phyloP scores from a whole-genome alignment of 2,888 invertebrate genomes.

The Ferdinandea cuprea region DNA sequence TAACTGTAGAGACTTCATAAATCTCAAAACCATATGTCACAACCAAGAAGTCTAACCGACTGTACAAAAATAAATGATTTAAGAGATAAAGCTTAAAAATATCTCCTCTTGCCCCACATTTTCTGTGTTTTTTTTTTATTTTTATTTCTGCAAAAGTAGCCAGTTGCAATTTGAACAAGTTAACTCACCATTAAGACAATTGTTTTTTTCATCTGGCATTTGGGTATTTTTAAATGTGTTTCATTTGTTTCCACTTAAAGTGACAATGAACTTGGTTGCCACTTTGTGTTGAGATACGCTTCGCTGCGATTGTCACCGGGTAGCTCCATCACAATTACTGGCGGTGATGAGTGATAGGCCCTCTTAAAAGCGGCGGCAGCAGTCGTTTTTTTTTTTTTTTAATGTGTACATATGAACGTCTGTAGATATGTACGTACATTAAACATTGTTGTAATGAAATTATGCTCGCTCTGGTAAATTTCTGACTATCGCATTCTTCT shows the following conservation, averaged over 20 bases:
- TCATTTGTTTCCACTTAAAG: slow-evolving; percentile 29
- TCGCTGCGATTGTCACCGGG: slow-evolving; percentile 18
- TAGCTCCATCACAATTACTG: slow-evolving; percentile 26
- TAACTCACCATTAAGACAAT: slow-evolving; percentile 19
- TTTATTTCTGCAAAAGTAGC: slow-evolving; percentile 10
- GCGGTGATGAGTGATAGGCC: slow-evolving; percentile 38
- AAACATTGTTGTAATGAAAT: slow-evolving; percentile 14
- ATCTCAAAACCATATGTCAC: slow-evolving; percentile 18
- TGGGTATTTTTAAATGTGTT: neutral
- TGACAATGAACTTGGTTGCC: slow-evolving; percentile 51
- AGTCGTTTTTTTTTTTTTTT: slow-evolving; percentile 6
- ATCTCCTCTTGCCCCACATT: neutral
- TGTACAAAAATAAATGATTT: slow-evolving; percentile 12
- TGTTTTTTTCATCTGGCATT: slow-evolving; percentile 3
- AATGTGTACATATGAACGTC: no score
- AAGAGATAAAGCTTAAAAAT: slow-evolving; percentile 24
- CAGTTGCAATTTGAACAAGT: slow-evolving; percentile 23
- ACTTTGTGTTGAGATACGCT: slow-evolving; percentile 17
- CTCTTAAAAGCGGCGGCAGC: slow-evolving; percentile 27
- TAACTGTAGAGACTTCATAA: neutral
- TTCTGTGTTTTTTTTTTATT: neutral
- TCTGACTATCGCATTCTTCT: slow-evolving; percentile 17
- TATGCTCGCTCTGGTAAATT: slow-evolving; percentile 24
- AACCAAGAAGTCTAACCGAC: slow-evolving; percentile 3
- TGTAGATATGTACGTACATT: neutral